Percentiles rank a stretch among this genome's conserved stretches.
phyloP scores from a whole-genome alignment of 2,797 vertebrate genomes.

The Mormyrus hasselquistii region DNA sequence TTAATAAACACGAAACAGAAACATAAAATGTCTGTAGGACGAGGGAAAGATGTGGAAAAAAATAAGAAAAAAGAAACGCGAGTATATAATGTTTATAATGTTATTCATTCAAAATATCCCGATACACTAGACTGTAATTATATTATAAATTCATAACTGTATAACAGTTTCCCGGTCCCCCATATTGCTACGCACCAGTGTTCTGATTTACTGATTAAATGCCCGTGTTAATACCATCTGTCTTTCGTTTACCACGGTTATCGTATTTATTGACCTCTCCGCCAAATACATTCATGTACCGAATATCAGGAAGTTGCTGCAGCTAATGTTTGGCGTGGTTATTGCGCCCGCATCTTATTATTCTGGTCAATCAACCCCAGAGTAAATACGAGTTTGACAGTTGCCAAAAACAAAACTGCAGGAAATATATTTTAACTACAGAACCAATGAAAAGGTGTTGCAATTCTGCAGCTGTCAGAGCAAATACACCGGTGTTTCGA shows the following conservation, averaged over 20 bases:
- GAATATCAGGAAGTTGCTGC: neutral
- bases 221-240: neutral
- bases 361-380: neutral
- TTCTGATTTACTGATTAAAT: neutral
- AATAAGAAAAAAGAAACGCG: neutral
- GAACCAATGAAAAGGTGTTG: neutral
- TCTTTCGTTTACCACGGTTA: neutral
- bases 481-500: neutral
- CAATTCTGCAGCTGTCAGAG: neutral
- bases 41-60: neutral
- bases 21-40: neutral
- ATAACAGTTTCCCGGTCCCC: neutral
- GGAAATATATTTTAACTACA: neutral
- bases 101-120: neutral
- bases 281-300: neutral
- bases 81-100: neutral
- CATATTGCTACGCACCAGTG: neutral
- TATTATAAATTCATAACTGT: neutral
- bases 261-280: neutral
- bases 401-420: neutral
- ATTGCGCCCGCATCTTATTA: neutral
- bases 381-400: neutral
- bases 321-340: neutral
- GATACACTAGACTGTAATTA: neutral
- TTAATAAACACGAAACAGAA: neutral